Evolutionary conservation across 2,113 vertebrate genomes (phyloP).

Genomic region (Alces alces): DNA sequence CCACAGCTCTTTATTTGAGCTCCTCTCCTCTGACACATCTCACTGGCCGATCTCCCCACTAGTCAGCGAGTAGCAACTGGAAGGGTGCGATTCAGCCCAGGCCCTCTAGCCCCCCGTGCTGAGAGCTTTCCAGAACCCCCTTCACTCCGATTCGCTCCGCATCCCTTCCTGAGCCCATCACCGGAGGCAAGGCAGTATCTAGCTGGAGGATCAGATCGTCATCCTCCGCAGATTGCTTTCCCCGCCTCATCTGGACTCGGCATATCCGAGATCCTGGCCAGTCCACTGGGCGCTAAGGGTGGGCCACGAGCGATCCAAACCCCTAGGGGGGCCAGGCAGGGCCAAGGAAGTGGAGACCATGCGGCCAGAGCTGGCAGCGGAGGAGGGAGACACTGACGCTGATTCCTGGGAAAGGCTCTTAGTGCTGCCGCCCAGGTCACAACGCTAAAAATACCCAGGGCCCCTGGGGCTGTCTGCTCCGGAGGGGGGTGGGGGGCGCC

Average conservation of each 20-base stretch:
- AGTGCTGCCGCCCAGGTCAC: slow-evolving; percentile 72
- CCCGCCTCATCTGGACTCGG: neutral
- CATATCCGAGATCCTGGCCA: neutral
- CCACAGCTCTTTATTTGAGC: neutral
- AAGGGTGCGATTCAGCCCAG: neutral
- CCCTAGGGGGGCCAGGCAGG: neutral
- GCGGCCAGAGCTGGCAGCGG: neutral
- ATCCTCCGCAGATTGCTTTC: neutral
- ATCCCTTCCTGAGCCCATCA: slow-evolving; percentile 4
- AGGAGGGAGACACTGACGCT: slow-evolving; percentile 43
- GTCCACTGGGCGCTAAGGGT: neutral
- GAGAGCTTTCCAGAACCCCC: neutral
- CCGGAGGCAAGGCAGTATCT: neutral
- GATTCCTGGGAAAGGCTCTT: slow-evolving; percentile 56
- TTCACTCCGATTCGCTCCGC: neutral
- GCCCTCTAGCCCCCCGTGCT: neutral
- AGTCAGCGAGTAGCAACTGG: neutral
- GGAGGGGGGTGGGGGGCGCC: neutral
- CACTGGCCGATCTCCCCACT: neutral
- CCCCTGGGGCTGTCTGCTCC: slow-evolving; percentile 34
- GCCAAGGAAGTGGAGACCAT: neutral
- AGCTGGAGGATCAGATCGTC: neutral
- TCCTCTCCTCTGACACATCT: neutral
- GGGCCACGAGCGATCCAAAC: neutral
- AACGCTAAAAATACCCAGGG: slow-evolving; percentile 70